Percentiles rank a stretch among this genome's conserved stretches.
phyloP scores from a whole-genome alignment of 2,888 invertebrate genomes.

The Spodoptera picta region DNA sequence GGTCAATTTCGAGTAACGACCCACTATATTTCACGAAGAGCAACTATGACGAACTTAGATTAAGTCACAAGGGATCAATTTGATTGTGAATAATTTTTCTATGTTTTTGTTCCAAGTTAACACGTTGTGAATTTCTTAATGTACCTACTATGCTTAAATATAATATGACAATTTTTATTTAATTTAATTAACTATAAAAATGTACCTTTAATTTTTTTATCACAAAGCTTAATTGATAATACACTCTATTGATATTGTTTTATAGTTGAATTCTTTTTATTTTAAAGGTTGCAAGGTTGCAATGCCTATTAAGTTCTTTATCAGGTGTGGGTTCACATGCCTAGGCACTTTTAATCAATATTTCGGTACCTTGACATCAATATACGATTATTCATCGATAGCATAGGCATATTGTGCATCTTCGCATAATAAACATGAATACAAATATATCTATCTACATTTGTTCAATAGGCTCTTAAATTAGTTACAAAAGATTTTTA shows the following conservation, averaged over 20 bases:
- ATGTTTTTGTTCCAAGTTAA: slow-evolving; percentile 23
- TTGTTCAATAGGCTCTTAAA: too few relatives aligned
- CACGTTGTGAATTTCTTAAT: slow-evolving; percentile 54
- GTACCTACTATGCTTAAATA: slow-evolving; percentile 33
- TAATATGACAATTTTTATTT: slow-evolving; percentile 46
- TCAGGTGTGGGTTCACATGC: slow-evolving; percentile 20
- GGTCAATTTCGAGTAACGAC: slow-evolving; percentile 87
- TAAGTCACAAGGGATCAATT: slow-evolving; percentile 28
- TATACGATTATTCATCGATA: not conserved
- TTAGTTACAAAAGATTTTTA: too few relatives aligned
- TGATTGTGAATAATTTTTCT: slow-evolving; percentile 34
- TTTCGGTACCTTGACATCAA: slow-evolving; percentile 11
- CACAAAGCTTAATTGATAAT: slow-evolving; percentile 48
- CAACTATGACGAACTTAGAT: slow-evolving; percentile 54
- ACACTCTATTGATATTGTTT: slow-evolving; percentile 50
- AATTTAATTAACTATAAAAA: slow-evolving; percentile 38
- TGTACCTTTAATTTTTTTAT: slow-evolving; percentile 49
- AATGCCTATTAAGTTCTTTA: not conserved
- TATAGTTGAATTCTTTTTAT: slow-evolving; percentile 24
- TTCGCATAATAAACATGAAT: not conserved
- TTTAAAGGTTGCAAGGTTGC: not conserved
- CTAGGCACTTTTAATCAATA: slow-evolving; percentile 16
- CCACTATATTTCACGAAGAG: slow-evolving; percentile 32
- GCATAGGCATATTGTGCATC: not conserved
- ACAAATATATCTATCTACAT: too few relatives aligned